Evolutionary conservation across 1,140 invertebrate genomes (phyloP), one percentile per base, ranked within the genome.

Genomic region (Orius insidiosus): DNA sequence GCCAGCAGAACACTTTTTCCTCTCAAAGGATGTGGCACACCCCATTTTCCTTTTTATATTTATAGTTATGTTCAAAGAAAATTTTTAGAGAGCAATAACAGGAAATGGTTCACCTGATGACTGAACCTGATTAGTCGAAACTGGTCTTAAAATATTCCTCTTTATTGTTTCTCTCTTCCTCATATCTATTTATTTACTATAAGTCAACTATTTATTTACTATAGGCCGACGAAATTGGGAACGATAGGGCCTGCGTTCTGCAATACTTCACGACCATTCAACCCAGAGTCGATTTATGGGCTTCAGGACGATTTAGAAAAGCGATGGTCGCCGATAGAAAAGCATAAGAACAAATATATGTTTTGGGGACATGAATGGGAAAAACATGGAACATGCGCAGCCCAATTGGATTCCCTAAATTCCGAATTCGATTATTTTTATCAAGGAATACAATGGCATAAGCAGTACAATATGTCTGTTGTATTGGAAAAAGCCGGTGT

Each of bases 341-440:
- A 35, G 1, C 51, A 52, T 11, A 68, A 50, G 65, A 50, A 71
- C 63, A 1, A 60, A 65, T 31, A 74, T 53, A 66, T 68, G 5
- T 67, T 88, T 5, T 88, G 84, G 85, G 65, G 73, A 49, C 82
- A 89, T 49, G 85, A 87, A 59, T 89, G 84, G 84, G 59, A 66
- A 1, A 89, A 87, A 56, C 85, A 89, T 59, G 85, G 84, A 0
- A 84, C 83, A 0, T 88, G 85, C 56, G 80, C 82, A 10, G 65
- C 71, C 0, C 53, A 58, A 5, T 49, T 24, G 24, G 24, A 24
- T 4, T 11, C 19, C 3, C 41, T 30, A 15, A 30, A 43, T 85
- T 2, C 60, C 70, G 75, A 85, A 56, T 55, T 68, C 0, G 82
- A 83, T 56, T 88, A 85, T 58, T 87, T 87, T 24, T 37, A 46